These are phyloP conservation scores for Macaria notata DNA, from an alignment of 2,888 invertebrate genomes.

Conservation along the genomic window DNA sequence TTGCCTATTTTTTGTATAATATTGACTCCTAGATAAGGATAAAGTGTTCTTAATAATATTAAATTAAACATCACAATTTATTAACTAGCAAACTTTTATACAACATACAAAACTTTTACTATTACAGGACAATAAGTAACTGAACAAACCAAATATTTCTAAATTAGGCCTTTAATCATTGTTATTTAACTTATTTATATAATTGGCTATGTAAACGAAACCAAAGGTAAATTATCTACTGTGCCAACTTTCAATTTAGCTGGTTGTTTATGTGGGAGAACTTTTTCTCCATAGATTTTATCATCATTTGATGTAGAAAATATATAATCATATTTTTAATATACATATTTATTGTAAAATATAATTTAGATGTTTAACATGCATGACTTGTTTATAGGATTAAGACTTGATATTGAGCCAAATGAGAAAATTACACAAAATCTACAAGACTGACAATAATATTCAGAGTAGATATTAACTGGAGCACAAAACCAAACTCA, in stretches of 20 bases:
- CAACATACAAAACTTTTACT: background rate
- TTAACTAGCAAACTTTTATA: conserved; percentile 12
- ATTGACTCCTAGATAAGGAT: conserved; percentile 8
- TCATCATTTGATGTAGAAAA: conserved; percentile 58
- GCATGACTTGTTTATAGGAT: conserved; percentile 75
- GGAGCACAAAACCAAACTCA: conserved; percentile 60
- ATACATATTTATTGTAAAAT: conserved; percentile 74
- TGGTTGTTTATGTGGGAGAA: conserved; percentile 61
- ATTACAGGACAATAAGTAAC: no score
- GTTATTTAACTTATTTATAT: conserved; percentile 16
- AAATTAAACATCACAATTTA: conserved; percentile 19
- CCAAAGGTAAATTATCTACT: conserved; percentile 66
- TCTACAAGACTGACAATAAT: conserved; percentile 82
- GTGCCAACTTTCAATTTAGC: conserved; percentile 72
- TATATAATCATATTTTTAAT: conserved; percentile 69
- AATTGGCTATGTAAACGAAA: conserved; percentile 62
- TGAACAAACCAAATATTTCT: no score
- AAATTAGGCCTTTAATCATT: no score
- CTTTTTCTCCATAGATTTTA: conserved; percentile 59
- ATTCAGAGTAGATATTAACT: conserved; percentile 77
- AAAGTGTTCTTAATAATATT: conserved; percentile 4
- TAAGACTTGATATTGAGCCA: conserved; percentile 73
- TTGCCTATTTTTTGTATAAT: conserved; percentile 24
- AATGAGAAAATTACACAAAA: conserved; percentile 71
- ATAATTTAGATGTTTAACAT: conserved; percentile 63